phyloP scores from a whole-genome alignment of 2,888 invertebrate species.

The Hypsopygia costalis region DNA sequence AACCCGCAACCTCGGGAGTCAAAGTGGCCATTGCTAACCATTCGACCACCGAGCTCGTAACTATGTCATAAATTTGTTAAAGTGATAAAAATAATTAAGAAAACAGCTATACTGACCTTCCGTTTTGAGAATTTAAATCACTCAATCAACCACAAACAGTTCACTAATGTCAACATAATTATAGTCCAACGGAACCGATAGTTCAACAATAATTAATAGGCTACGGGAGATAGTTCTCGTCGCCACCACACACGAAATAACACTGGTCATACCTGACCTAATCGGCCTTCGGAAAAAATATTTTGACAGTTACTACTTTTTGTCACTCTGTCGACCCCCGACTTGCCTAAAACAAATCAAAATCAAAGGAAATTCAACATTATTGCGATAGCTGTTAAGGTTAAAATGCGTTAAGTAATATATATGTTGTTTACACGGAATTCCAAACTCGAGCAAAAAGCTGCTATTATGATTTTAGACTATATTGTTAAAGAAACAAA shows the following conservation, averaged over 20 bases:
- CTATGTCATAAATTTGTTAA: too few relatives aligned
- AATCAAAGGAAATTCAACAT: constrained; percentile 2
- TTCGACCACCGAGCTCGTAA: too few relatives aligned
- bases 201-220: not conserved
- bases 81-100: too few relatives aligned
- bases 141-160: not conserved
- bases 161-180: not conserved
- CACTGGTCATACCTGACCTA: constrained; percentile 61
- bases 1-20: too few relatives aligned
- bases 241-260: constrained; percentile 40
- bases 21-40: too few relatives aligned
- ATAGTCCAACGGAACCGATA: not conserved
- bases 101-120: too few relatives aligned
- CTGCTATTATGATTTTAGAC: constrained; percentile 10
- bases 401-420: not conserved
- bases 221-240: constrained; percentile 26
- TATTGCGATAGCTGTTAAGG: not conserved
- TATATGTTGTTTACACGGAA: constrained; percentile 6
- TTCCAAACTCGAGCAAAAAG: constrained; percentile 12
- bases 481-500: not conserved
- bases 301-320: constrained; percentile 62
- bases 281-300: constrained; percentile 43
- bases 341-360: constrained; percentile 22
- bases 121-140: too few relatives aligned
- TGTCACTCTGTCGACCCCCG: constrained; percentile 66